Base-by-base conservation (phyloP, 92 coral and sea anemone species). In the Hydrozoanthus gracilis region DNA sequence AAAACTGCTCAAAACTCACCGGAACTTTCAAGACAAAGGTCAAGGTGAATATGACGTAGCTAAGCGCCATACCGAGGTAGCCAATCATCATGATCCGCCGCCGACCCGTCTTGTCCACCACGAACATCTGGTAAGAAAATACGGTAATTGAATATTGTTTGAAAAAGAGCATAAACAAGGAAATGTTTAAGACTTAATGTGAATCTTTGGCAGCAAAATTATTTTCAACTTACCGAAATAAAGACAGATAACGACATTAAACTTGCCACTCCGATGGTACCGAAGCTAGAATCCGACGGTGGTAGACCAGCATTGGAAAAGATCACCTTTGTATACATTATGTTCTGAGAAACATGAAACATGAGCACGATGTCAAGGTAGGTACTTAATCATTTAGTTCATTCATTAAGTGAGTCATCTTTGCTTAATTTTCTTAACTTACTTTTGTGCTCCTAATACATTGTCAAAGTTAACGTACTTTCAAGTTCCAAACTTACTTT, bases 261-360 rank as follows among this genome's bases (percentile, higher is more conserved):
- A 4, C 47, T 73, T 14, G 74, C 61, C 46, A 80, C 74, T 65
- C 85, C 85, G 50, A 80, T 80, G 7, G 85, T 9, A 12, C 85
- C 85, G 13, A 46, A 80, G 51, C 85, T 67, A 8, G 85, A 73
- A 17, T 47, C 48, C 8, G 85, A 62, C 4, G 85, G 85, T 9
- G 85, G 16, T 14, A 80, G 85, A 9, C 85, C 85, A 17, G 85
- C 85, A 49, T 80, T 73, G 73, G 85, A 80, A 2, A 80, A 80
- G 49, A 80, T 80, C 16, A 80, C 20, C 72, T 80, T 73, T 5
- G 85, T 62, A 60, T 80, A 80, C 60, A 8, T 65, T 12, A 65
- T 80, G 9, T 49, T 13, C 85, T 80, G 16, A 39, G 10, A 78
- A 78, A 11, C 13, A 12, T n/a, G 16, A 58, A 6, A 27, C 15